Evolutionary conservation across 2,797 vertebrate species (phyloP).

Genomic region (Oryzias sinensis): DNA sequence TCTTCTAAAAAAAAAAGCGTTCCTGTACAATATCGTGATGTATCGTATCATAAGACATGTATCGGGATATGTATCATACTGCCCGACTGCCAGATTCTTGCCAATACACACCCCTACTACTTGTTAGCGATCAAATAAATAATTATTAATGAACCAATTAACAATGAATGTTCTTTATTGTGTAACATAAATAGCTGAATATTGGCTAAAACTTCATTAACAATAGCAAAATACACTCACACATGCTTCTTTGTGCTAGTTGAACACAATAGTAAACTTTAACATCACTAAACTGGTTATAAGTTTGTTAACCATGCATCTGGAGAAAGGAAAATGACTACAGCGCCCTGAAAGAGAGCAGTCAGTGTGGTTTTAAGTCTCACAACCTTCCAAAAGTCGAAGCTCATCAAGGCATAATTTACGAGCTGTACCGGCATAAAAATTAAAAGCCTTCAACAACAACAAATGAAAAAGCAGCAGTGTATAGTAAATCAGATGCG

Average conservation of each 20-base stretch:
- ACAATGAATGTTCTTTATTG: too few species aligned
- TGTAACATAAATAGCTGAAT: not conserved
- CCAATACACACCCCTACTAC: too few species aligned
- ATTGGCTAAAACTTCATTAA: not conserved
- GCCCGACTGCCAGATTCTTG: too few species aligned
- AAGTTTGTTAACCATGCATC: not conserved
- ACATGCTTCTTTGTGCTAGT: not conserved
- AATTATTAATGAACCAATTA: too few species aligned
- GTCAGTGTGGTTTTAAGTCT: conserved; percentile 10
- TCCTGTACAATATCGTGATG: too few species aligned
- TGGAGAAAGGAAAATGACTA: too few species aligned
- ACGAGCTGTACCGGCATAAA: conserved; percentile 88
- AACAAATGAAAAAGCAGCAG: conserved; percentile 87
- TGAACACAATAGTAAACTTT: not conserved
- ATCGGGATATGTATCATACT: too few species aligned
- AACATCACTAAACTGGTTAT: not conserved
- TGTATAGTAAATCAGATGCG: conserved; percentile 85
- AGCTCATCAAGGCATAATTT: conserved; percentile 82
- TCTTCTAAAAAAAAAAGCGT: too few species aligned
- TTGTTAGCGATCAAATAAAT: too few species aligned
- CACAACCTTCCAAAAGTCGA: conserved; percentile 52
- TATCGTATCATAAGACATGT: too few species aligned
- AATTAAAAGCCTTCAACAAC: conserved; percentile 90
- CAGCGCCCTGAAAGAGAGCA: too few species aligned
- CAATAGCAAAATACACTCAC: not conserved